These are phyloP conservation scores for Hydrophis major DNA, from an alignment of 2,797 vertebrate genomes.

Conservation along the genomic window DNA sequence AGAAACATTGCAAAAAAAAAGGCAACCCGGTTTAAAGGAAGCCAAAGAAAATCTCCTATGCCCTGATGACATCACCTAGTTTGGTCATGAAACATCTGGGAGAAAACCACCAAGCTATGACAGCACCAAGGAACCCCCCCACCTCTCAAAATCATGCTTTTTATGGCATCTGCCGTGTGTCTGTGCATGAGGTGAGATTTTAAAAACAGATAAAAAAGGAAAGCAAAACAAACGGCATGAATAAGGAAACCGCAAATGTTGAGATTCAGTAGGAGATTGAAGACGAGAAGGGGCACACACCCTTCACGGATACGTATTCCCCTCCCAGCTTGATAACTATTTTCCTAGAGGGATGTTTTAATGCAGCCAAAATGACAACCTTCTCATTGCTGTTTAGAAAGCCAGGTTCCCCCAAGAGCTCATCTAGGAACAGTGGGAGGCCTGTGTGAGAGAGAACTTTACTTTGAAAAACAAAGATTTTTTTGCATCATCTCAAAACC, in stretches of 20 bases:
- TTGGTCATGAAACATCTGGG: background rate
- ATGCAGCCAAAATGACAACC: background rate
- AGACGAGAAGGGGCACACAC: background rate
- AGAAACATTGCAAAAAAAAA: background rate
- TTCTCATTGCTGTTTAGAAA: background rate
- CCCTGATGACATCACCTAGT: too few species aligned
- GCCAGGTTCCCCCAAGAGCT: background rate
- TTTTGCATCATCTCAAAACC: background rate
- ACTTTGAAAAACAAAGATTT: background rate
- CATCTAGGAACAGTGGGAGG: background rate
- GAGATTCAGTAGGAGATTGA: background rate
- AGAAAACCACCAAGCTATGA: background rate
- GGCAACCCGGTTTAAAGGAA: background rate
- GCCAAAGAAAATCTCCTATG: background rate
- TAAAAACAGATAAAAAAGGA: background rate
- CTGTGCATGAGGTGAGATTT: background rate
- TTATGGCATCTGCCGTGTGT: background rate
- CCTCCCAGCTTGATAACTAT: background rate
- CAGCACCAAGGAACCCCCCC: background rate
- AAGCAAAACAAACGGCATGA: background rate
- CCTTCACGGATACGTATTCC: background rate
- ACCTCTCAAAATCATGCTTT: background rate
- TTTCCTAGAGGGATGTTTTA: background rate
- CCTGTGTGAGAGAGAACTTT: background rate
- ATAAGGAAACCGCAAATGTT: background rate